phyloP scores from a whole-genome alignment of 2,113 vertebrate species.

The Sminthopsis crassicaudata region DNA sequence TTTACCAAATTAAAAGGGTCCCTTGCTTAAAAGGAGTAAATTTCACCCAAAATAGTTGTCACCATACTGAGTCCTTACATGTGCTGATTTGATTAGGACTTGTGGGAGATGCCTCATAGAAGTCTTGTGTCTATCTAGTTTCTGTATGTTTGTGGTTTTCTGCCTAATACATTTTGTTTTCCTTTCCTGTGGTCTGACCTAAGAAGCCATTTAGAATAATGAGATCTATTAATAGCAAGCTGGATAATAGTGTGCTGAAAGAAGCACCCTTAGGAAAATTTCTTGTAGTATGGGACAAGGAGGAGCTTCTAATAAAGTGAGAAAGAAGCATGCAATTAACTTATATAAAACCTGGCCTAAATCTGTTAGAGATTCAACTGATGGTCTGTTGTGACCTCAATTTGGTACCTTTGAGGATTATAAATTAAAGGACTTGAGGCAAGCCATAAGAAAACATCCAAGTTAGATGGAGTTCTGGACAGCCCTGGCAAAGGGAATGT shows the following conservation, averaged over 20 bases:
- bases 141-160: not conserved
- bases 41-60: not conserved
- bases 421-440: not conserved
- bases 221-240: not conserved
- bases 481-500: not conserved
- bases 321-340: not conserved
- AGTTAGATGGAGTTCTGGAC: not conserved
- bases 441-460: not conserved
- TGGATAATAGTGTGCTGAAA: not conserved
- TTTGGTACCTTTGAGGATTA: not conserved
- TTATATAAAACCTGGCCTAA: not conserved
- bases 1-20: not conserved
- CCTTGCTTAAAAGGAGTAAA: not conserved
- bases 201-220: not conserved
- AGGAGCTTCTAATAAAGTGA: not conserved
- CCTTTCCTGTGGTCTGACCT: not conserved
- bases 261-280: too few species aligned
- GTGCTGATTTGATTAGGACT: not conserved
- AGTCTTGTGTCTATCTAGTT: not conserved
- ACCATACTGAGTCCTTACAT: not conserved
- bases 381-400: not conserved
- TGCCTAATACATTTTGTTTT: not conserved
- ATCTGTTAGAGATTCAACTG: not conserved
- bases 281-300: too few species aligned
- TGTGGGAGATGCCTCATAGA: not conserved